Percentiles rank a stretch among this genome's conserved stretches.
These are phyloP conservation scores for Stercorarius parasiticus DNA, from an alignment of 2,113 vertebrate species.

Conservation along the genomic window DNA sequence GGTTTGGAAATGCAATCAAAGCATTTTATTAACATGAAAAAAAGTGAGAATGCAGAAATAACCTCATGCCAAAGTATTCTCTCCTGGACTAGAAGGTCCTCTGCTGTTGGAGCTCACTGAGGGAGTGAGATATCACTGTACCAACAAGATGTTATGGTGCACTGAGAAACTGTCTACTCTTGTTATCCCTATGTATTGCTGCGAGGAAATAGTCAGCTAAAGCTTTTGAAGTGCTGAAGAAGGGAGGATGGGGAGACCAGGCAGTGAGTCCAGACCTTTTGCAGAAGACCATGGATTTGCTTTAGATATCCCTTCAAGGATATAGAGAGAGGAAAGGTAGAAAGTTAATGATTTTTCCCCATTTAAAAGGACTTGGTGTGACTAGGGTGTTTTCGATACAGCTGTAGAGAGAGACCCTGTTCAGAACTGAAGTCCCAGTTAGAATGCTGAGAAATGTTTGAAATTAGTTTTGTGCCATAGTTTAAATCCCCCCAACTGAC, in stretches of 20 bases:
- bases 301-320: background rate
- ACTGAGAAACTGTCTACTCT: background rate
- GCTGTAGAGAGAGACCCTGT: background rate
- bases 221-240: background rate
- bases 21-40: background rate
- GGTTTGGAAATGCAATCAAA: constrained; percentile 36
- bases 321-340: background rate
- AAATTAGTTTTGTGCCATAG: background rate
- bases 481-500: background rate
- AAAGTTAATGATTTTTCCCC: background rate
- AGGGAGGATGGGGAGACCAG: background rate
- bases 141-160: background rate
- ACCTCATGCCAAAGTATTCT: background rate
- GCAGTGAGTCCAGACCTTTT: background rate
- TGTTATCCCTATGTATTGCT: background rate
- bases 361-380: background rate
- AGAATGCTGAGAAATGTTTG: background rate
- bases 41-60: background rate
- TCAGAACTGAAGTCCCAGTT: background rate
- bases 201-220: background rate
- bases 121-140: background rate
- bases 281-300: background rate
- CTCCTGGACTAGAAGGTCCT: background rate
- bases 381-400: background rate
- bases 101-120: background rate